Conservation (phyloP, 2,113 vertebrate genomes). For the Ranitomeya variabilis region DNA sequence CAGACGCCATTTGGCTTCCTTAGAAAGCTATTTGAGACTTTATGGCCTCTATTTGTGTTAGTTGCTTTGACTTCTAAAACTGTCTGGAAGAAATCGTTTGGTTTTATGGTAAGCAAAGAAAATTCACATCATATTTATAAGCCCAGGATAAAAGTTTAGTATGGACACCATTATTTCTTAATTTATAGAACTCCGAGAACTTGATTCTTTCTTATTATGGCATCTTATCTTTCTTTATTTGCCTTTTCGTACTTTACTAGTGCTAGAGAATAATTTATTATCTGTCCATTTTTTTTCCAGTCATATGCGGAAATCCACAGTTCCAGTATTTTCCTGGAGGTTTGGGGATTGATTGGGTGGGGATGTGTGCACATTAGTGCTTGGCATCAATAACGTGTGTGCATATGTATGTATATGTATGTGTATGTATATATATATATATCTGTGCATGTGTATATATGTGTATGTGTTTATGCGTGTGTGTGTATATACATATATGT, state of each 20-base stretch:
- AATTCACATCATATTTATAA: conserved; percentile 78
- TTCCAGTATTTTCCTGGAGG: neutral
- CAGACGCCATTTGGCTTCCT: conserved; percentile 70
- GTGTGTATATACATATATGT: no score
- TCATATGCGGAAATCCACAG: neutral
- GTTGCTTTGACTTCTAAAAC: conserved; percentile 75
- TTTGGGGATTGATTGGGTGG: neutral
- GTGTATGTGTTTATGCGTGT: no score
- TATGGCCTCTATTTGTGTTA: conserved; percentile 79
- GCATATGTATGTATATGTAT: no score
- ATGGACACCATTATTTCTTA: conserved; percentile 76
- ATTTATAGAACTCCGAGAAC: conserved; percentile 79
- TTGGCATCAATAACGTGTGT: neutral
- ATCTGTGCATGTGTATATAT: no score
- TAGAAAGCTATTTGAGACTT: conserved; percentile 70
- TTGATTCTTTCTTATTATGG: conserved; percentile 58
- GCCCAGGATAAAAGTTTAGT: conserved; percentile 77
- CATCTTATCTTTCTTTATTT: conserved; percentile 45
- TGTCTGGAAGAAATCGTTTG: conserved; percentile 75
- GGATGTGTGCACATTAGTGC: neutral
- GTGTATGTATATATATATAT: no score
- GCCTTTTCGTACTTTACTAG: conserved; percentile 60
- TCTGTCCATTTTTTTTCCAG: conserved; percentile 16
- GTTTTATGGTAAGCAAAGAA: conserved; percentile 76
- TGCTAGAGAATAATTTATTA: conserved; percentile 46